Conservation (phyloP, 2,888 invertebrate genomes). For the Villa cingulata region DNA sequence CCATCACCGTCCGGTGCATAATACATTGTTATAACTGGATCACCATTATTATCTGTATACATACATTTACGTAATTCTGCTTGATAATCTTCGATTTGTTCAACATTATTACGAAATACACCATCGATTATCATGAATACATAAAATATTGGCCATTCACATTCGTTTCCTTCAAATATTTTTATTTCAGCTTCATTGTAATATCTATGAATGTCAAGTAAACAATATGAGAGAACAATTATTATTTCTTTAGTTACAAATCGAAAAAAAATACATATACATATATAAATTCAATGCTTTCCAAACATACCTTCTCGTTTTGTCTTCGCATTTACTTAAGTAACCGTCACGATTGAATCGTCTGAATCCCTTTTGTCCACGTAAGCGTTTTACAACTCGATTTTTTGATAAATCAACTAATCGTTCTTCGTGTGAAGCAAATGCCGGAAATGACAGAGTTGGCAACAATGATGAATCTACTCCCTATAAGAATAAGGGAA, state of each 20-base stretch:
- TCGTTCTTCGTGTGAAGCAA: conserved; percentile 90
- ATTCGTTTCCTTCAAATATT: conserved; percentile 90
- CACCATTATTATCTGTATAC: conserved; percentile 69
- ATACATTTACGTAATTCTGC: conserved; percentile 67
- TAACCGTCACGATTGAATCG: conserved; percentile 90
- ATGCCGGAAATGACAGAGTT: conserved; percentile 94
- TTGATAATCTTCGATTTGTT: conserved; percentile 88
- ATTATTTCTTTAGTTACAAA: neutral
- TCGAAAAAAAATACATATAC: neutral
- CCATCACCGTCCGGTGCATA: conserved; percentile 40
- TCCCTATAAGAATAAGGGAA: conserved; percentile 46
- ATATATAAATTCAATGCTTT: neutral
- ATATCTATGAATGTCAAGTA: conserved; percentile 39
- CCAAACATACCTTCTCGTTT: conserved; percentile 41
- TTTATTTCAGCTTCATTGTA: conserved; percentile 87
- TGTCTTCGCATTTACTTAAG: conserved; percentile 77
- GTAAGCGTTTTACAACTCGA: conserved; percentile 66
- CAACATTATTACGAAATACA: conserved; percentile 70
- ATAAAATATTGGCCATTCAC: conserved; percentile 96
- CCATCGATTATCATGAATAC: conserved; percentile 95
- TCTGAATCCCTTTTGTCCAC: conserved; percentile 86
- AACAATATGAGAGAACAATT: too few species aligned
- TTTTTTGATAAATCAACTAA: conserved; percentile 76
- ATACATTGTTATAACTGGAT: conserved; percentile 89
- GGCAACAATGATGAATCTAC: conserved; percentile 86